Base-by-base conservation (phyloP, 2,797 vertebrate species). In the Amazona ochrocephala region DNA sequence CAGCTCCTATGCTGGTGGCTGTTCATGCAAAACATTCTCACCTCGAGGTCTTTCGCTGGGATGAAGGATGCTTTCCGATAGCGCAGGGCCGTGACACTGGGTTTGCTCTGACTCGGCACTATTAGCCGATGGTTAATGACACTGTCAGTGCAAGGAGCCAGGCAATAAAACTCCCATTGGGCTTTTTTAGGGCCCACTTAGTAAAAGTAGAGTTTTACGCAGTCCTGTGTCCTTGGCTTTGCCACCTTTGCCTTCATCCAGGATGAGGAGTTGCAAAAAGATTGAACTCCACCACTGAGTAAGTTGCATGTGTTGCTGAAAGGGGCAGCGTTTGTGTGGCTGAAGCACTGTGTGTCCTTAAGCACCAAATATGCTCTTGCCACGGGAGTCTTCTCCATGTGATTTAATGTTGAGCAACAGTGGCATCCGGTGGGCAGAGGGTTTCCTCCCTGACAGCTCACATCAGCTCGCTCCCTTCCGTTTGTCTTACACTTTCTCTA, bases 361-460 rank as follows among this genome's bases (percentile, higher is more conserved):
- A 87, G 75, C 53, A 56, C 39, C 58, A 58, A 91, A 95, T 95
- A 95, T 71, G 84, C 45, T 88, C 84, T 96, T 87, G 95, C 96
- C 97, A 95, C 65, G 97, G 73, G 93, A 96, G 84, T 96, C 90
- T 72, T 85, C 65, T 84, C 62, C 70, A 11, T 72, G 76, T 92
- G 90, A 93, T 92, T 97, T 97, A 88, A 85, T 70, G 51, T 87
- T 97, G 92, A 97, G 68, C 97, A 98, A 97, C 95, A 98, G 97
- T 97, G 97, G 96, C 97, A 98, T 98, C 98, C 97, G 94, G 96
- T 97, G 98, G 97, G 92, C 93, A 96, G 60, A 37, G 45, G 30
- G 53, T 70, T 89, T 67, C 24, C 37, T 91, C 70, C 87, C 20
- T 11, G 50, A 37, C 76, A 66, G 50, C 84, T 23, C 9, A 7